phyloP scores from a whole-genome alignment of 2,797 vertebrate genomes.

The Gymnoscopelus microlampas region DNA sequence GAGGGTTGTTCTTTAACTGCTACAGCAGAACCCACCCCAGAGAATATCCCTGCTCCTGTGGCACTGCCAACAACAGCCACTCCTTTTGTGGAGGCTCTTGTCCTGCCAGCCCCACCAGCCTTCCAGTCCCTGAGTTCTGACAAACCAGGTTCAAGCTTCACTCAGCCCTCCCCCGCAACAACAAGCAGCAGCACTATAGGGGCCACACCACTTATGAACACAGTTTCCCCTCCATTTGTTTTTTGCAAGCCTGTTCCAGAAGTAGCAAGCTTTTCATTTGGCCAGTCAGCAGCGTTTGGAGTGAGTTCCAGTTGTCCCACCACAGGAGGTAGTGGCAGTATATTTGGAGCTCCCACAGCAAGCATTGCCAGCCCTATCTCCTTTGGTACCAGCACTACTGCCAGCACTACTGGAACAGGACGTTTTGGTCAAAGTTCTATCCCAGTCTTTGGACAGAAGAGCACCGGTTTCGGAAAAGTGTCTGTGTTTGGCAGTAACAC shows the following conservation, averaged over 20 bases:
- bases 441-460: conserved; percentile 88
- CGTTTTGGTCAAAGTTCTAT: conserved; percentile 86
- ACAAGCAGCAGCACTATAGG: conserved; percentile 61
- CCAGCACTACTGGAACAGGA: conserved; percentile 61
- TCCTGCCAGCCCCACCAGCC: conserved; percentile 56
- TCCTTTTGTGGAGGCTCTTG: conserved; percentile 37
- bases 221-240: conserved; percentile 43
- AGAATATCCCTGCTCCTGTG: conserved; percentile 23
- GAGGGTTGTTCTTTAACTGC: conserved; percentile 28
- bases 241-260: conserved; percentile 76
- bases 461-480: conserved; percentile 85
- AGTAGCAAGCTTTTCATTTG: conserved; percentile 78
- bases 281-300: conserved; percentile 78
- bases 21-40: conserved; percentile 33
- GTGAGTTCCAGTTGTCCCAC: conserved; percentile 43
- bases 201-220: conserved; percentile 56
- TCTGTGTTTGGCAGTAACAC: conserved; percentile 87
- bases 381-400: conserved; percentile 78
- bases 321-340: conserved; percentile 68
- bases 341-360: conserved; percentile 82
- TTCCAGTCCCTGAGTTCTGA: conserved; percentile 77
- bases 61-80: conserved; percentile 12
- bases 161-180: conserved; percentile 48
- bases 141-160: conserved; percentile 81
- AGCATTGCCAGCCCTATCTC: conserved; percentile 86